Evolutionary conservation across 2,888 invertebrate species (phyloP).

Genomic region (Zele albiditarsus): DNA sequence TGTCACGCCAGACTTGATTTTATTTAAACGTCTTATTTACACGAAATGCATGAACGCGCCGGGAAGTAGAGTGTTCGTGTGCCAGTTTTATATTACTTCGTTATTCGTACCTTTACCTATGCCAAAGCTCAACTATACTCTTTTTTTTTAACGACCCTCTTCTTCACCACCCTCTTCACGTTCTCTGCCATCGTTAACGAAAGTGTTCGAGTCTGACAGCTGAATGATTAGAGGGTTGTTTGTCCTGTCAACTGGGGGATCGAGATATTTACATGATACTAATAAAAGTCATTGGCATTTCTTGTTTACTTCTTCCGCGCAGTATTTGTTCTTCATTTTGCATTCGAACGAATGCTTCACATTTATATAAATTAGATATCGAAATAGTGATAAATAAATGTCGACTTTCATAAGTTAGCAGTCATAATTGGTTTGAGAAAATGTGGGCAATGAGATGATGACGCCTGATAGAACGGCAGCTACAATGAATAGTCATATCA

Average conservation of each 20-base stretch:
- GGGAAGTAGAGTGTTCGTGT: slow-evolving; percentile 12
- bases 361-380: too few species aligned
- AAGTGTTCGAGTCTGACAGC: slow-evolving; percentile 54
- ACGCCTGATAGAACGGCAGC: too few species aligned
- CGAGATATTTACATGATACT: slow-evolving; percentile 6
- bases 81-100: slow-evolving; percentile 26
- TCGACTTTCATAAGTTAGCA: too few species aligned
- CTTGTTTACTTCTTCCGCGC: too few species aligned
- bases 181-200: slow-evolving; percentile 5
- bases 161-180: slow-evolving; percentile 3
- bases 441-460: too few species aligned
- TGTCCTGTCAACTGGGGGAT: slow-evolving; percentile 46
- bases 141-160: slow-evolving; percentile 24
- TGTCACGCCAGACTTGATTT: slow-evolving; percentile 43
- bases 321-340: too few species aligned
- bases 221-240: slow-evolving; percentile 62
- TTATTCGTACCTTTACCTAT: slow-evolving; percentile 4
- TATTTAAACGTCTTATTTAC: slow-evolving; percentile 49
- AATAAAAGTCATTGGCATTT: too few species aligned
- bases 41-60: slow-evolving; percentile 36
- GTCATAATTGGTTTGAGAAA: too few species aligned
- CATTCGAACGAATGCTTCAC: too few species aligned
- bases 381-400: too few species aligned
- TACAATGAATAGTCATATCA: too few species aligned
- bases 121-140: slow-evolving; percentile 20